These are phyloP conservation scores for Phyllotreta striolata DNA, from an alignment of 2,888 invertebrate genomes.

Conservation along the genomic window DNA sequence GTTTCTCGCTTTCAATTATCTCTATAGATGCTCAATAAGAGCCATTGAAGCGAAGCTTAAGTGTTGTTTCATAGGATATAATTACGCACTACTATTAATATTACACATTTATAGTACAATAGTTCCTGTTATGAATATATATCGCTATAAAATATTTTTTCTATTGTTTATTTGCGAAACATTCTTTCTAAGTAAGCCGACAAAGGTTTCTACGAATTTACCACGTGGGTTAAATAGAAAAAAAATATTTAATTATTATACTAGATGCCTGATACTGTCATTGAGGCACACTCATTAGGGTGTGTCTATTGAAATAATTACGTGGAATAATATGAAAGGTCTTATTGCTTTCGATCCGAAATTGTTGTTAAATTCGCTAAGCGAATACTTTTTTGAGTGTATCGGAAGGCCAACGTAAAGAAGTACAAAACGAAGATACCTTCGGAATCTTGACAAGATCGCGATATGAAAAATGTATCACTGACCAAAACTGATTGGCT, in stretches of 20 bases:
- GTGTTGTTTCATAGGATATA: no score
- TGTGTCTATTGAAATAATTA: no score
- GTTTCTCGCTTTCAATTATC: no score
- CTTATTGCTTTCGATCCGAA: no score
- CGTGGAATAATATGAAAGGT: background rate
- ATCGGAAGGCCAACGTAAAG: constrained; percentile 36
- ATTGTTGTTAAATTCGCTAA: background rate
- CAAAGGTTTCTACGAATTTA: constrained; percentile 4
- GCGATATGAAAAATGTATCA: constrained; percentile 61
- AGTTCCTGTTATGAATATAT: constrained; percentile 9
- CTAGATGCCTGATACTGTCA: background rate
- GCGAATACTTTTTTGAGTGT: constrained; percentile 27
- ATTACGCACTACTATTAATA: background rate
- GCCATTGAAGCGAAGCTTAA: no score
- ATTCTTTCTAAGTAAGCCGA: constrained; percentile 4
- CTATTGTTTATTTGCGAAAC: background rate
- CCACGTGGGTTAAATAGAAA: constrained; percentile 3
- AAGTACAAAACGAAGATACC: constrained; percentile 54
- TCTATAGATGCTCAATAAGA: no score
- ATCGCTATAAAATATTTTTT: background rate
- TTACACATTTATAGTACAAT: constrained; percentile 1
- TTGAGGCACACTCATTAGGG: no score
- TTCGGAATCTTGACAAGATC: constrained; percentile 56
- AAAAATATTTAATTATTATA: constrained; percentile 1
- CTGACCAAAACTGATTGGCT: constrained; percentile 54